A percentile compares a stretch with the other conserved stretches of the same genome.
These are phyloP conservation scores for Chondrosia reniformis DNA, from an alignment of 37 sponge, comb jelly and placozoan species.

Conservation along the genomic window DNA sequence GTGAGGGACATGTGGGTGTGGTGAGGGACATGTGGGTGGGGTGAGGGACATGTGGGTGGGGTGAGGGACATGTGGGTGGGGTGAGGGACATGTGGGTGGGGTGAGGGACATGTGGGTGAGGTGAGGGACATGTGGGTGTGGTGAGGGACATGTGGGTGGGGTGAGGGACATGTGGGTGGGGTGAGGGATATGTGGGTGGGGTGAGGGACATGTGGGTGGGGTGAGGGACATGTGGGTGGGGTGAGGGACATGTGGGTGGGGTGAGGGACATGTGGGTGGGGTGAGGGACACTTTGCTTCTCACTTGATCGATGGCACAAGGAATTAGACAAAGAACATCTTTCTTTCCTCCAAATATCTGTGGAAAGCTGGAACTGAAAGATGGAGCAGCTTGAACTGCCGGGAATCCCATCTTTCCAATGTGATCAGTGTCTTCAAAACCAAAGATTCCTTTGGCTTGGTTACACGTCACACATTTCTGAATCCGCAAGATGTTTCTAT, in stretches of 20 bases:
- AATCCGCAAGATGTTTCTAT: slow-evolving; percentile 69
- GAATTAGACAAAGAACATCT: slow-evolving; percentile 91
- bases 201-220: not conserved
- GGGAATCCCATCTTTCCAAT: slow-evolving; percentile 97
- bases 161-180: not conserved
- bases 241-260: not conserved
- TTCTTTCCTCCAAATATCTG: slow-evolving; percentile 89
- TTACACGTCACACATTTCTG: slow-evolving; percentile 97
- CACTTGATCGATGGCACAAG: slow-evolving; percentile 99
- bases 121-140: not conserved
- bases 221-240: not conserved
- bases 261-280: not conserved
- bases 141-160: not conserved
- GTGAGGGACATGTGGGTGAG: not conserved
- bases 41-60: not conserved
- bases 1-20: not conserved
- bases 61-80: not conserved
- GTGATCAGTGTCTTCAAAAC: slow-evolving; percentile 87
- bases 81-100: not conserved
- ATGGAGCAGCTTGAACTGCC: slow-evolving; percentile 95
- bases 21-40: not conserved
- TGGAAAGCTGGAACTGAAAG: slow-evolving; percentile 94
- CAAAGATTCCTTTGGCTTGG: slow-evolving; percentile 97
- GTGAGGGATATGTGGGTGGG: not conserved
- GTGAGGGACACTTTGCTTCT: not conserved